Conservation (phyloP, 2,797 vertebrate species). For the Tragopan temminckii region DNA sequence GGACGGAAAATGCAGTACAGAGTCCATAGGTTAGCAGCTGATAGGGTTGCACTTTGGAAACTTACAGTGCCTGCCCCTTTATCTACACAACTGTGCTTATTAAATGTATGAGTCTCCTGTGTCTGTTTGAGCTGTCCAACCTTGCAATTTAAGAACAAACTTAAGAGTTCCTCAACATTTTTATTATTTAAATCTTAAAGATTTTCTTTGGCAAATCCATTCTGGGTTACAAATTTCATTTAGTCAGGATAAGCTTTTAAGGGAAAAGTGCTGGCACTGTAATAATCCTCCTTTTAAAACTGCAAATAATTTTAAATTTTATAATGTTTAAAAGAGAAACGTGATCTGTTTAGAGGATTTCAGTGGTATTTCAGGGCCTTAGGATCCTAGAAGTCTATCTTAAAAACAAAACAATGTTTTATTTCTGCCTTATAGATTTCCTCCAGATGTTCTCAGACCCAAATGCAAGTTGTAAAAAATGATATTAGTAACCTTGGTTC, state of each 20-base stretch:
- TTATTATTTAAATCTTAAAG: conserved; percentile 52
- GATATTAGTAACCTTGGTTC: conserved; percentile 44
- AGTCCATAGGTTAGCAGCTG: not conserved
- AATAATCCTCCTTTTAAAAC: conserved; percentile 58
- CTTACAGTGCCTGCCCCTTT: not conserved
- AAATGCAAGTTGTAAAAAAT: conserved; percentile 55
- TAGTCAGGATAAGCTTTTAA: conserved; percentile 65
- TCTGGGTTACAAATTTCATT: conserved; percentile 58
- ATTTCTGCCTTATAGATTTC: conserved; percentile 64
- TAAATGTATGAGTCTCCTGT: not conserved
- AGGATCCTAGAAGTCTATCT: conserved; percentile 55
- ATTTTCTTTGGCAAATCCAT: conserved; percentile 57
- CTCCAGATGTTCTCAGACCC: conserved; percentile 69
- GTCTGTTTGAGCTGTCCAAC: not conserved
- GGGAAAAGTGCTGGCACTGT: conserved; percentile 16
- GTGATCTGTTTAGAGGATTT: conserved; percentile 12
- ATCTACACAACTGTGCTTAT: not conserved
- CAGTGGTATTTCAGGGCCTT: conserved; percentile 46
- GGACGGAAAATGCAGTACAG: not conserved
- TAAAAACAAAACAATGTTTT: conserved; percentile 49
- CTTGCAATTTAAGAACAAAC: conserved; percentile 37
- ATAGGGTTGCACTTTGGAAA: not conserved
- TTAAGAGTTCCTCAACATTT: conserved; percentile 43
- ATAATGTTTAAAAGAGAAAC: conserved; percentile 67
- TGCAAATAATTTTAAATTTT: conserved; percentile 41